Conservation (phyloP, 2,888 invertebrate species). For the Diabrotica balteata region DNA sequence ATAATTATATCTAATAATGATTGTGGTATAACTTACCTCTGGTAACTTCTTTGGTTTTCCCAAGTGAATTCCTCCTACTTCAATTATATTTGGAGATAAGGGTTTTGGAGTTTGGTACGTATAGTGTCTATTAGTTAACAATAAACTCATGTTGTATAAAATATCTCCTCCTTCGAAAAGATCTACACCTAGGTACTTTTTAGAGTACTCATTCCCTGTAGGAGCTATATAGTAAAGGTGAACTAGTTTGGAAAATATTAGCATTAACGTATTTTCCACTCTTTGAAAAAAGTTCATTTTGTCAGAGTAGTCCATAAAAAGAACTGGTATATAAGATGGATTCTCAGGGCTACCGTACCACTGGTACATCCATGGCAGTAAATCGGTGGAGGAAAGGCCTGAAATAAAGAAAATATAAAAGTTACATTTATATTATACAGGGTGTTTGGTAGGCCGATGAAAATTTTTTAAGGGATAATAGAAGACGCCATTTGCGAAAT, state of each 20-base stretch:
- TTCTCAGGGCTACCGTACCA: conserved; percentile 63
- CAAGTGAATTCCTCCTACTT: conserved; percentile 65
- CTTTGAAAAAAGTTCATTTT: conserved; percentile 55
- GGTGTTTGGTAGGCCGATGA: too few species aligned
- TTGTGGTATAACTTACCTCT: conserved; percentile 2
- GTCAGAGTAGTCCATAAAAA: conserved; percentile 56
- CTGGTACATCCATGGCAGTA: conserved; percentile 60
- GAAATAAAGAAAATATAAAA: background rate
- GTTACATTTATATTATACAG: background rate
- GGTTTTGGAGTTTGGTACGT: conserved; percentile 59
- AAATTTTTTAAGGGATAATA: too few species aligned
- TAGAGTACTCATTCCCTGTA: conserved; percentile 44
- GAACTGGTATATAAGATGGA: conserved; percentile 62
- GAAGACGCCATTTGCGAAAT: too few species aligned
- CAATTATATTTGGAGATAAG: conserved; percentile 61
- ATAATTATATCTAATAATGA: too few species aligned
- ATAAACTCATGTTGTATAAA: conserved; percentile 59
- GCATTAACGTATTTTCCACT: conserved; percentile 58
- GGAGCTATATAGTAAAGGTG: conserved; percentile 40
- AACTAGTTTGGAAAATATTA: conserved; percentile 38
- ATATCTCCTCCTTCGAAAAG: conserved; percentile 55
- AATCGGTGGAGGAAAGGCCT: conserved; percentile 14
- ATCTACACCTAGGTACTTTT: conserved; percentile 49
- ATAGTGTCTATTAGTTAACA: conserved; percentile 62
- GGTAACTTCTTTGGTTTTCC: conserved; percentile 46